phyloP scores from a whole-genome alignment of 2,797 vertebrate species.

The Ctenosaura bakeri region DNA sequence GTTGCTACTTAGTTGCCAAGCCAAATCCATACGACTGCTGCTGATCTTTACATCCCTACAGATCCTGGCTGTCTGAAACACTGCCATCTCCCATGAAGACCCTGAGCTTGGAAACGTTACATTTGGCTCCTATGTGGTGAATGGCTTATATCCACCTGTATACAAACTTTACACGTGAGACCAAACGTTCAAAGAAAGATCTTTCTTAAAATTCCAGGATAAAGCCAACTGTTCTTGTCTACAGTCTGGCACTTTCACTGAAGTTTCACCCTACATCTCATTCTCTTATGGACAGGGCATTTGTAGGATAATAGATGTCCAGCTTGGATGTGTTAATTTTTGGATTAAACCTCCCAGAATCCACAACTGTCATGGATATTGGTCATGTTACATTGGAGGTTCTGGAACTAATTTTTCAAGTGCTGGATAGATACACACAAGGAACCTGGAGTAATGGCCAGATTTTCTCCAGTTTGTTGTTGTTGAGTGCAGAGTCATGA shows the following conservation, averaged over 20 bases:
- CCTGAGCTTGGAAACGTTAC: no score
- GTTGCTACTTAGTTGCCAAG: neutral
- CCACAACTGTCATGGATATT: no score
- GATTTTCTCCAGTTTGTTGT: neutral
- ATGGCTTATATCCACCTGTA: slow-evolving; percentile 1
- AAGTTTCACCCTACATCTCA: neutral
- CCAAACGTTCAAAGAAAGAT: neutral
- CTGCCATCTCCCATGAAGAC: neutral
- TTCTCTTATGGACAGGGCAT: neutral
- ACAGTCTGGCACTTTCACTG: neutral
- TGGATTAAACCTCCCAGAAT: no score
- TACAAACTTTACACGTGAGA: neutral
- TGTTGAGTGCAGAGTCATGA: neutral
- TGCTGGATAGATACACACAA: neutral
- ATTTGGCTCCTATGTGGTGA: neutral
- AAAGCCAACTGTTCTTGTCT: neutral
- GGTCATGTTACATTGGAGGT: no score
- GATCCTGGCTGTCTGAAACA: neutral
- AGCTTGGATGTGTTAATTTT: no score
- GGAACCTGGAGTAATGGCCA: neutral
- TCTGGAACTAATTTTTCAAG: no score
- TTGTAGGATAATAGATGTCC: neutral
- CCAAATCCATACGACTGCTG: neutral
- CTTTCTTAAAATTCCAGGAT: neutral
- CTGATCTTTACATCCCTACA: neutral